Evolutionary conservation across 2,797 vertebrate genomes (phyloP), one percentile per base, ranked within the genome.

Genomic region (Coreius guichenoti): DNA sequence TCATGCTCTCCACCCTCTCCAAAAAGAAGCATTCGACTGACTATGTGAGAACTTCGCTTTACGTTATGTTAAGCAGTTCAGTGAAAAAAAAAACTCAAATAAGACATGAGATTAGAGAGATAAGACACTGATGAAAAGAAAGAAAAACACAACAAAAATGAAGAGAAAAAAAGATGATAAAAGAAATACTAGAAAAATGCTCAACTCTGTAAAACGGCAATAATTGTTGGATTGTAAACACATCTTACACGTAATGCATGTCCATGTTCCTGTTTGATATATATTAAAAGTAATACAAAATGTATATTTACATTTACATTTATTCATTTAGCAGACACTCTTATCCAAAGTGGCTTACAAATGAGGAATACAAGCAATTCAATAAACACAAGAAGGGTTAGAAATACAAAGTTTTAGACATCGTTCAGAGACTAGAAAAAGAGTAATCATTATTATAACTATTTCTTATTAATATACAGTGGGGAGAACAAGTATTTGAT

Each of bases 121-220:
- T 9, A 19, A 33, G 63, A 33, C 33, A 33, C 29, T 67, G 8
- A 33, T 21, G 31, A 36, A 36, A 68, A 36, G 31, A 33, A 67
- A 29, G 58, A 65, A 65, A 29, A 65, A 29, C 21, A 9, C 1
- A 3, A 68, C 17, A 68, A 19, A 36, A 39, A 23, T 12, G 1
- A n/a, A n/a, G n/a, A n/a, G n/a, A n/a, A n/a, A 11, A 12, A 33
- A 33, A 1, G 0, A 4, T n/a, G 5, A n/a, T 43, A 4, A 33
- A 21, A 69, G 1, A 39, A 36, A 67, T 33, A 8, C 8, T 21
- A 5, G n/a, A 39, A 33, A 21, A 36, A 68, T 36, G 19, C 63
- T 68, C 8, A 11, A 33, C 31, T 68, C 26, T 1, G 12, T 65
- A 31, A 14, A 8, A n/a, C 36, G n/a, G 23, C 21, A 43, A 21